These are phyloP conservation scores for Lithophane semibrunnea DNA, from an alignment of 2,888 invertebrate species.

Conservation along the genomic window DNA sequence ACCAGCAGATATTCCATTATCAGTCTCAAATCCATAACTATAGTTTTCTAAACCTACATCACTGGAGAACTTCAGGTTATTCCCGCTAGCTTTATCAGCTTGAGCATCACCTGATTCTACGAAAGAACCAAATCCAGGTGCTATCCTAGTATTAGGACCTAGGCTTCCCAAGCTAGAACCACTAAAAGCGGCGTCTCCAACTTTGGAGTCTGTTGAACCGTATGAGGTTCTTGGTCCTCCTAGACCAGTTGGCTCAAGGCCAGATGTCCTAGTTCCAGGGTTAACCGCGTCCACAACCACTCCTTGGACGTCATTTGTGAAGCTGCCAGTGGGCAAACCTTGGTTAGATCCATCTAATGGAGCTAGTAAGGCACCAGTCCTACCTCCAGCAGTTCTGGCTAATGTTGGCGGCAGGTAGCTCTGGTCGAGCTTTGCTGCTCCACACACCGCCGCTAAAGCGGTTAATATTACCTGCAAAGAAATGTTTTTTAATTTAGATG, in stretches of 20 bases:
- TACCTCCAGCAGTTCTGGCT: conserved; percentile 82
- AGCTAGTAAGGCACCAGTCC: conserved; percentile 74
- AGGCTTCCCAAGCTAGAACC: conserved; percentile 66
- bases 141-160: conserved; percentile 45
- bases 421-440: conserved; percentile 82
- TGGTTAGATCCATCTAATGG: conserved; percentile 69
- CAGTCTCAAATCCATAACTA: conserved; percentile 82
- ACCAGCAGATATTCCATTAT: conserved; percentile 84
- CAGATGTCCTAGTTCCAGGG: conserved; percentile 80
- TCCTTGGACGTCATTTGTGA: conserved; percentile 83
- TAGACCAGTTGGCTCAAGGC: conserved; percentile 76
- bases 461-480: conserved; percentile 79
- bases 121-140: conserved; percentile 53
- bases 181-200: conserved; percentile 85
- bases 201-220: conserved; percentile 85
- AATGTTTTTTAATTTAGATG: not conserved
- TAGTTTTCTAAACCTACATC: conserved; percentile 78
- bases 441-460: conserved; percentile 82
- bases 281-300: conserved; percentile 85
- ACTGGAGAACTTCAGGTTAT: conserved; percentile 77
- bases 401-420: conserved; percentile 82
- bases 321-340: conserved; percentile 77
- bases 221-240: conserved; percentile 81
- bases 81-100: conserved; percentile 71
- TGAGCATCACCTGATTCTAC: conserved; percentile 16